phyloP scores from a whole-genome alignment of 2,797 vertebrate genomes.

The Cyprinodon diabolis region DNA sequence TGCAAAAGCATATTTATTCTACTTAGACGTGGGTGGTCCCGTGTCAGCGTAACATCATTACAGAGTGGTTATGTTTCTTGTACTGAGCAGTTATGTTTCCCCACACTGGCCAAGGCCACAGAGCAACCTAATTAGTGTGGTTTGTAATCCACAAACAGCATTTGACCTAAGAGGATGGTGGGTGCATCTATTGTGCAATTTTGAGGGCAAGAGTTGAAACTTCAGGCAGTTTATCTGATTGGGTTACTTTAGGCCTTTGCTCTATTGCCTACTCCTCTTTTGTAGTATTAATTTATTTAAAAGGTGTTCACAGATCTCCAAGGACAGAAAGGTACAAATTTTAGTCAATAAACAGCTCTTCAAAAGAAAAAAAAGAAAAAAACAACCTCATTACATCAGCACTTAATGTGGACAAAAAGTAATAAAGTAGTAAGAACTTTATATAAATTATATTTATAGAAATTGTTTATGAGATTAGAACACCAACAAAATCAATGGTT shows the following conservation, averaged over 20 bases:
- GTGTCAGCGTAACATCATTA: conserved; percentile 51
- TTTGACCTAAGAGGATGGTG: conserved; percentile 73
- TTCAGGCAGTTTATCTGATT: conserved; percentile 68
- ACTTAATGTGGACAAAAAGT: too few relatives aligned
- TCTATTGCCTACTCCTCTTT: conserved; percentile 61
- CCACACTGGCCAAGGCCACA: conserved; percentile 51
- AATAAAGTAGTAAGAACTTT: too few relatives aligned
- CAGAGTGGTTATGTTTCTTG: conserved; percentile 37
- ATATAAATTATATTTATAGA: too few relatives aligned
- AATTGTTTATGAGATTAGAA: too few relatives aligned
- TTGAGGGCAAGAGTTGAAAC: conserved; percentile 56
- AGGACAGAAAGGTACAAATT: conserved; percentile 43
- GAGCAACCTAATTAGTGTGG: conserved; percentile 72
- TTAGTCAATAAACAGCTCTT: conserved; percentile 37
- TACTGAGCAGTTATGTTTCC: conserved; percentile 43
- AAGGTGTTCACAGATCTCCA: conserved; percentile 56
- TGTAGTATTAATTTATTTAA: conserved; percentile 83
- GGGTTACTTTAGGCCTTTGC: conserved; percentile 71
- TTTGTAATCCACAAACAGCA: conserved; percentile 77
- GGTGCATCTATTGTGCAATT: conserved; percentile 54
- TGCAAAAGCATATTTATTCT: conserved; percentile 29
- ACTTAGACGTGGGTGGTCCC: conserved; percentile 49
- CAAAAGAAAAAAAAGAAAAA: too few relatives aligned
- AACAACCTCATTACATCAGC: too few relatives aligned
- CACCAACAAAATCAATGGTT: too few relatives aligned